Conservation (phyloP, 2,113 vertebrate species). For the Strix aluco region DNA sequence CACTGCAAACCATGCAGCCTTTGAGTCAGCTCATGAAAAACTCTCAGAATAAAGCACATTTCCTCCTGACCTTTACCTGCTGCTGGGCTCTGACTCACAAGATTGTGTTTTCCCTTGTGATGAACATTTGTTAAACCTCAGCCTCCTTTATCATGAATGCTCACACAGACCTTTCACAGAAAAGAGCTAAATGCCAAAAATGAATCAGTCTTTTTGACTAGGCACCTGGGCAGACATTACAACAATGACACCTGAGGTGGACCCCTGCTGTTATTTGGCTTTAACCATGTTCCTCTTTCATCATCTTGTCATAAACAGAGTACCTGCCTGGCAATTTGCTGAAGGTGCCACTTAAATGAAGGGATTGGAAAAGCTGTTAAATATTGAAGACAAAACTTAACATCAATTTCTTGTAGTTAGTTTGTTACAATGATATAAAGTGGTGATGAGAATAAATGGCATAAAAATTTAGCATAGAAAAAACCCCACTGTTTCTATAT, state of each 20-base stretch:
- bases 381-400: neutral
- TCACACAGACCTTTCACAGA: neutral
- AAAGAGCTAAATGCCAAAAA: slow-evolving; percentile 1
- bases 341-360: neutral
- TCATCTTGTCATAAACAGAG: neutral
- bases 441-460: neutral
- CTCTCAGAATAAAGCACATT: neutral
- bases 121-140: neutral
- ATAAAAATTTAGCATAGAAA: neutral
- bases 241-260: neutral
- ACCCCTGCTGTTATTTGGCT: neutral
- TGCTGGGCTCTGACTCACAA: neutral
- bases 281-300: neutral
- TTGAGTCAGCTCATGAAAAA: neutral
- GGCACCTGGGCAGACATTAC: neutral
- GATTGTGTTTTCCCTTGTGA: neutral
- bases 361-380: neutral
- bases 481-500: neutral
- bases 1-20: neutral
- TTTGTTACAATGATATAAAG: neutral
- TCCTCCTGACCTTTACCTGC: slow-evolving; percentile 2
- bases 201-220: neutral
- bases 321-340: neutral
- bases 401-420: neutral
- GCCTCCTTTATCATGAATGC: neutral